Evolutionary conservation across 2,797 vertebrate species (phyloP), one percentile per base, ranked within the genome.

Genomic region (Syndactyla subalaris): DNA sequence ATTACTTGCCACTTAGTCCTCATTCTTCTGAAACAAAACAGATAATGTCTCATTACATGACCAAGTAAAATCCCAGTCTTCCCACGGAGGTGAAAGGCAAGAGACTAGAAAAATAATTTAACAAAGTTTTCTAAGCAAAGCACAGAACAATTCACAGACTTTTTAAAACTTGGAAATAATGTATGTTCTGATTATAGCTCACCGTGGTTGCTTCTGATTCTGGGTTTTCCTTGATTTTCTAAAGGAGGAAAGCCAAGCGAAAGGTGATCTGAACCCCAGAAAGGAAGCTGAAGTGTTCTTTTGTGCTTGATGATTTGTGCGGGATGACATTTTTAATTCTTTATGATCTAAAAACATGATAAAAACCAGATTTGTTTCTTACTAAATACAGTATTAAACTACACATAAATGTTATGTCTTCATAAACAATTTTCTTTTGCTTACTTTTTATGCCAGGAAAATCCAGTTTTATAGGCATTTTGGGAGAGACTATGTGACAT

Each of bases 171-270:
- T 57, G 43, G 39, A 85, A 70, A 43, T 48, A 84, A 92, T 15
- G 6, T 36, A 29, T 22, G 32, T 61, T 73, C 46, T 49, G 39
- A 74, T 48, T 63, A 81, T 51, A 91, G 89, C 98, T 98, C 85
- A 98, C 98, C 97, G 92, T 97, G 79, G 93, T 45, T 96, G 92
- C 45, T 92, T 95, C 78, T 74, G 94, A 7, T 89, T 46, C 10
- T 90, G 96, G 22, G 78, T 95, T 80, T 98, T 98, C 84, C 93
- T 94, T 4, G 96, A 95, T 97, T 97, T 98, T 93, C 97, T 97
- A 58, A 98, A 98, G 48, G 98, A 98, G 90, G 98, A 98, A 48
- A 98, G 95, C 85, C 98, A 98, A 59, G 97, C 93, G 38, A 98
- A 97, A 1, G 98, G 98, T 12, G 98, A 97, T 67, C 97, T 97